A percentile compares a stretch with the other conserved stretches of the same genome.
phyloP scores from a whole-genome alignment of 2,113 vertebrate species.

The Gila orcuttii region DNA sequence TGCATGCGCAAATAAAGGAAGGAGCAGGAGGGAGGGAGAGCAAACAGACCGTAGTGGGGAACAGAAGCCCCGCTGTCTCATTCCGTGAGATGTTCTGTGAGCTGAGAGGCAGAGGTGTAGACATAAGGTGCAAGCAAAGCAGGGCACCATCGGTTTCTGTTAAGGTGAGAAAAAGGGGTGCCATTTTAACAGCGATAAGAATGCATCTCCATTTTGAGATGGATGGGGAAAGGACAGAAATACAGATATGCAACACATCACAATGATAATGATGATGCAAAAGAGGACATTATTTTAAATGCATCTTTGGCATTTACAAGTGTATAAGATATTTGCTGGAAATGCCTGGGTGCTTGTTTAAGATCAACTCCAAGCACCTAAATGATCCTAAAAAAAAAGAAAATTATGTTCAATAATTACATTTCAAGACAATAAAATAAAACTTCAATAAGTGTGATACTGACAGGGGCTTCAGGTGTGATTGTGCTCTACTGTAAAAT shows the following conservation, averaged over 20 bases:
- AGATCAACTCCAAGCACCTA: background rate
- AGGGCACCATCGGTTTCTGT: background rate
- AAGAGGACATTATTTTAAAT: background rate
- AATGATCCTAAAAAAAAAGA: background rate
- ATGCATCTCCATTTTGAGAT: conserved; percentile 11
- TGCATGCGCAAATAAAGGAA: conserved; percentile 6
- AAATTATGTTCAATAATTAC: too few species aligned
- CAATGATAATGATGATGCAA: background rate
- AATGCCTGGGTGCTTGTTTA: background rate
- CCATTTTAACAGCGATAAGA: conserved; percentile 11
- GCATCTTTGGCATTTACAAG: background rate
- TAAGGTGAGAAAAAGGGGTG: conserved; percentile 2
- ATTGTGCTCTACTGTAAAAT: background rate
- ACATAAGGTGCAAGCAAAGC: background rate
- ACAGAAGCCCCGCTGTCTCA: background rate
- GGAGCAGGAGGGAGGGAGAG: background rate
- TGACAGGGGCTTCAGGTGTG: background rate
- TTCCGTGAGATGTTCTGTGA: background rate
- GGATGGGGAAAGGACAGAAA: background rate
- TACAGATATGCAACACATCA: background rate
- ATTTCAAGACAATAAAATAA: background rate
- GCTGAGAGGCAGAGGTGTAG: background rate
- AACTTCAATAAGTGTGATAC: background rate
- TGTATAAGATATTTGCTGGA: background rate
- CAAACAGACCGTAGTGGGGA: conserved; percentile 14